A percentile compares a stretch with the other conserved stretches of the same genome.
phyloP scores from a whole-genome alignment of 2,888 invertebrate species.

The Ichneumon xanthorius region DNA sequence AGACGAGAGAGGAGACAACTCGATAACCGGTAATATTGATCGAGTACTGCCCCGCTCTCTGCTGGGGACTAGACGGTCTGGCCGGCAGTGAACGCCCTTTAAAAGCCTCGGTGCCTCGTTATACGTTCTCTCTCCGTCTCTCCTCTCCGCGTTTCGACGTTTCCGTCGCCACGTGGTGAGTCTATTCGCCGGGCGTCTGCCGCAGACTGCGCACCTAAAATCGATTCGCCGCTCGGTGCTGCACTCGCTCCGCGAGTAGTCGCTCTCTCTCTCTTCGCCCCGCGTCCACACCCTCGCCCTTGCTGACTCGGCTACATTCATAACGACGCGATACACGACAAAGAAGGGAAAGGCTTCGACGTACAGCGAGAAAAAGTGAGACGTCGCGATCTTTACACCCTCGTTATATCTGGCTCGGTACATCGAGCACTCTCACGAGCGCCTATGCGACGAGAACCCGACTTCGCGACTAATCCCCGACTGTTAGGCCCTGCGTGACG shows the following conservation, averaged over 20 bases:
- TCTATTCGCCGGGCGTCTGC: constrained; percentile 62
- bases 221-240: constrained; percentile 61
- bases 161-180: constrained; percentile 67
- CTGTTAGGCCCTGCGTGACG: constrained; percentile 73
- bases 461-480: constrained; percentile 40
- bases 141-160: constrained; percentile 57
- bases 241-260: constrained; percentile 31
- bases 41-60: constrained; percentile 29
- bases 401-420: constrained; percentile 74
- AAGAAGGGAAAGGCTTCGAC: not conserved
- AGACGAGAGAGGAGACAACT: constrained; percentile 58
- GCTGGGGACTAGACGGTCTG: constrained; percentile 37
- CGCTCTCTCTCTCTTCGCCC: not conserved
- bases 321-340: not conserved
- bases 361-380: constrained; percentile 16
- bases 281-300: constrained; percentile 28
- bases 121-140: constrained; percentile 10
- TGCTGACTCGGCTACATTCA: not conserved
- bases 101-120: constrained; percentile 42
- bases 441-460: constrained; percentile 50
- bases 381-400: constrained; percentile 45
- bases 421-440: constrained; percentile 72
- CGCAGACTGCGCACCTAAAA: constrained; percentile 62
- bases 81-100: constrained; percentile 66
- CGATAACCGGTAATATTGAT: constrained; percentile 67